Evolutionary conservation across 1,140 invertebrate species (phyloP), one percentile per base, ranked within the genome.

Genomic region (Drosophila novamexicana): DNA sequence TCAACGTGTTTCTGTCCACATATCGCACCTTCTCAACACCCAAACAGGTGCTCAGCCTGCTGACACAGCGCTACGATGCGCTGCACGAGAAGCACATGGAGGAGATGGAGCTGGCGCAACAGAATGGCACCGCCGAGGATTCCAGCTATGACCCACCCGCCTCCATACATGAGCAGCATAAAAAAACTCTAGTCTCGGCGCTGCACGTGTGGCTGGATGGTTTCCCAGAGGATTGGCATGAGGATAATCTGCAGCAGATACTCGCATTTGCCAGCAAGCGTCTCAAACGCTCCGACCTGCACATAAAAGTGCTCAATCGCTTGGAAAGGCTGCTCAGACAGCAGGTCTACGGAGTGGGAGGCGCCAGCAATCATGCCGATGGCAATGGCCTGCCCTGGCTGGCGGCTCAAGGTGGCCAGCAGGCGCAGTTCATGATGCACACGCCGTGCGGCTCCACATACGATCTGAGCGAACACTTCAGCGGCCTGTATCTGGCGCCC

Each of bases 141-240:
- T 49, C 77, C 1, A 66, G 72, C 73, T 91, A 91, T 50, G 91
- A 92, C 54, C 75, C 89, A 3, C 73, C 69, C 2, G 64, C 74
- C 22, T 81, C 91, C 40, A 89, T 91, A 64, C 84, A 91, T 44
- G 91, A 92, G 52, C 90, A 92, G 67, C 91, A 92, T 54, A 92
- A 92, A 75, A 98, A 97, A 93, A 98, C 97, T 61, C 94, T 99
- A 81, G 95, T 97, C 70, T 95, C 96, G 69, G 96, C 97, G 66
- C 94, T 99, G 63, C 97, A 98, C 90, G 97, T 99, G 7, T 99
- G 98, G 98, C 93, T 99, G 77, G 98, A 99, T 92, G 97, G 97
- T 49, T 99, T 98, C 92, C 96, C 97, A 44, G 98, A 99, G 93
- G 98, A 99, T 93, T 99, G 99, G 94, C 95, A 96, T 54, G 96